Evolutionary conservation across 2,113 vertebrate genomes (phyloP), one percentile per base, ranked within the genome.

Genomic region (Caranx melampygus): DNA sequence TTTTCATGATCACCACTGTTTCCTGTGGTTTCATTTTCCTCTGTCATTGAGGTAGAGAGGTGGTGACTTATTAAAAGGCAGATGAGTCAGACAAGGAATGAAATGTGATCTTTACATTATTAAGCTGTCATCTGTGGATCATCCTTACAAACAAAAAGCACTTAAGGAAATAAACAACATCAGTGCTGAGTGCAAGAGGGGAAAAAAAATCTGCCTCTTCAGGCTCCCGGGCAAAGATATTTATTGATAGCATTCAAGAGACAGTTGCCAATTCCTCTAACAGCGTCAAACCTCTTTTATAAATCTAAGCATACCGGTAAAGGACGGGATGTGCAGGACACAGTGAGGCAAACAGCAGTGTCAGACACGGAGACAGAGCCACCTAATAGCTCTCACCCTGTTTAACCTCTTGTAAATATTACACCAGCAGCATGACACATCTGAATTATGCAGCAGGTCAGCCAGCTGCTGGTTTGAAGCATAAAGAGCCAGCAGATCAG

Each of bases 381-480:
- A 21, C 40, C 18, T 55, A 44, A 55, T 35, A 21, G 31, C 51
- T 71, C 31, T 71, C 37, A 18, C 40, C 18, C 31, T 44, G 45
- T 69, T 44, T 16, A 61, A 57, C 33, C 37, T 67, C 55, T 40
- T 55, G 33, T n/a, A 34, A 73, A 60, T 45, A 40, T 21, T 13
- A 35, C 47, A 68, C 33, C 16, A 26, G 51, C n/a, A 20, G 54
- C 45, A 14, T 33, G 8, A 40, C 57, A 42, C 18, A n/a, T 45
- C 45, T 55, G 52, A 55, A n/a, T 55, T n/a, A 61, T 69, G 44
- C 21, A 70, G 64, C 54, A 37, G 14, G 49, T 35, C 51, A 44
- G 62, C 35, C 18, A 35, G 57, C 34, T 1, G 12, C 26, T 26
- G 42, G 31, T 7, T 37, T 37, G 31, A 64, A 63, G 49, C 45